These are phyloP conservation scores for Rana temporaria DNA, from an alignment of 2,113 vertebrate species.

Conservation along the genomic window DNA sequence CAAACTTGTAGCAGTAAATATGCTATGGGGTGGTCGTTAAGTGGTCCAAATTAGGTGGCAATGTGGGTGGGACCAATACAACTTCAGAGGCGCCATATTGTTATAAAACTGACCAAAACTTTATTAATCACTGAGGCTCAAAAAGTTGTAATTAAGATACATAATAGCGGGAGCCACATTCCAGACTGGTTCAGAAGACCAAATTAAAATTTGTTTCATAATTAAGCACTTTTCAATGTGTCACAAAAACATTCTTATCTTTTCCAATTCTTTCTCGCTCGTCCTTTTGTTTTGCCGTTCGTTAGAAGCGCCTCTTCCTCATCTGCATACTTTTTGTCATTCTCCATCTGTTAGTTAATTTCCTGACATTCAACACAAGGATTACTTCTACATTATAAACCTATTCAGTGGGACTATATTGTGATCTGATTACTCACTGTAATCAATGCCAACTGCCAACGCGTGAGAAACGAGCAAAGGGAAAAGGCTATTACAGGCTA, in stretches of 20 bases:
- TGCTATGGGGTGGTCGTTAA: too few species aligned
- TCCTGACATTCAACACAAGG: slow-evolving; percentile 50
- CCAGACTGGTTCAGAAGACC: slow-evolving; percentile 3
- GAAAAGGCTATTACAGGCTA: not conserved
- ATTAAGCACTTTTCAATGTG: slow-evolving; percentile 42
- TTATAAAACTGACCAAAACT: not conserved
- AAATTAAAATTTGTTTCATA: slow-evolving; percentile 27
- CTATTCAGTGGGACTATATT: slow-evolving; percentile 52
- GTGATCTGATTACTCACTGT: slow-evolving; percentile 56
- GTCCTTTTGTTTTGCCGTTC: slow-evolving; percentile 47
- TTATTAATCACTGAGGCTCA: slow-evolving; percentile 11
- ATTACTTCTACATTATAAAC: slow-evolving; percentile 54
- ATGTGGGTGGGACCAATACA: too few species aligned
- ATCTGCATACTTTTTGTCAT: slow-evolving; percentile 54
- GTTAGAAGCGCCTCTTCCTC: slow-evolving; percentile 31
- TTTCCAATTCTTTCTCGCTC: slow-evolving; percentile 24
- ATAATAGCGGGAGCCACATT: not conserved
- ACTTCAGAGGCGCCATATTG: too few species aligned
- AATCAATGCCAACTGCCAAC: slow-evolving; percentile 63
- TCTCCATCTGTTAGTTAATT: slow-evolving; percentile 58
- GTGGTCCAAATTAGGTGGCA: too few species aligned
- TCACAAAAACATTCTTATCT: slow-evolving; percentile 48
- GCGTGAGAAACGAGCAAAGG: slow-evolving; percentile 26
- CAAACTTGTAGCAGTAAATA: too few species aligned
- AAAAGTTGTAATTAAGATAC: slow-evolving; percentile 27